These are phyloP conservation scores for Cotesia congregata DNA, from an alignment of 2,888 invertebrate species.

Conservation along the genomic window DNA sequence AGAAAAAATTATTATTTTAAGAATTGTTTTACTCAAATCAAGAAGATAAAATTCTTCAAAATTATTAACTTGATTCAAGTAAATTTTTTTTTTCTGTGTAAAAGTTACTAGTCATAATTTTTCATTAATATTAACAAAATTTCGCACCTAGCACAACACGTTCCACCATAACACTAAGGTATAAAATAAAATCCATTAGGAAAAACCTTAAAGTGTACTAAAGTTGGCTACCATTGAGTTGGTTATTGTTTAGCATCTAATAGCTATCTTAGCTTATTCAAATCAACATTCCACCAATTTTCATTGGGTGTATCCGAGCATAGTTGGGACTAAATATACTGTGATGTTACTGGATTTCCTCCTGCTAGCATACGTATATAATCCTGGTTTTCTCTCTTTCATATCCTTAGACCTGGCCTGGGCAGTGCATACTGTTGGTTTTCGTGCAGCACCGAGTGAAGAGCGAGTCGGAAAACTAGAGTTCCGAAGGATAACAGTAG, in stretches of 20 bases:
- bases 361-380: background rate
- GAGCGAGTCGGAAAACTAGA: slow-evolving; percentile 30
- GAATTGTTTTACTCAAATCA: too few relatives aligned
- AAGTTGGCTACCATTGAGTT: too few relatives aligned
- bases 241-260: background rate
- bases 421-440: slow-evolving; percentile 12
- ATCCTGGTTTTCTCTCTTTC: background rate
- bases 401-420: background rate
- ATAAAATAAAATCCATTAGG: too few relatives aligned
- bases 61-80: too few relatives aligned
- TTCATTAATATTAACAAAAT: too few relatives aligned
- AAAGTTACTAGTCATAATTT: too few relatives aligned
- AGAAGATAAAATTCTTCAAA: too few relatives aligned
- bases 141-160: too few relatives aligned
- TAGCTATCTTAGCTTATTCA: background rate
- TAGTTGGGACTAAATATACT: background rate
- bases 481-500: slow-evolving; percentile 48
- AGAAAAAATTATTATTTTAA: too few relatives aligned
- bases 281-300: slow-evolving; percentile 18
- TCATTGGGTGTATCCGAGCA: background rate
- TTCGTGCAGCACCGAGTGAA: background rate
- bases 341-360: background rate
- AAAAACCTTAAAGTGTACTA: too few relatives aligned
- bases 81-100: too few relatives aligned
- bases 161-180: too few relatives aligned